phyloP scores from a whole-genome alignment of 2,113 vertebrate genomes.

The Carollia perspicillata region DNA sequence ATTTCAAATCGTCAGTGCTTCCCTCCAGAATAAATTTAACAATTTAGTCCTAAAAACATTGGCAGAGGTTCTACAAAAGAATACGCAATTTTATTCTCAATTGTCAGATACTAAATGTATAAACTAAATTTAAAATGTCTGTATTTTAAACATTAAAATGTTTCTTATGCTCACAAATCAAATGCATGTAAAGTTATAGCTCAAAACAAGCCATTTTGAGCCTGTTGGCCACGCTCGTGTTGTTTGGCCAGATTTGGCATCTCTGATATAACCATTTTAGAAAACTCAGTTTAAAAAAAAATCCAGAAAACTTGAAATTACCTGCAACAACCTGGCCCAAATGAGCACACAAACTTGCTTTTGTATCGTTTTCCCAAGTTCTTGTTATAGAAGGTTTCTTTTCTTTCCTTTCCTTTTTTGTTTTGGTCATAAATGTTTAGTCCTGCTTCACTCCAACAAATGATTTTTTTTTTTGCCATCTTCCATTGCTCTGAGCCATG shows the following conservation, averaged over 20 bases:
- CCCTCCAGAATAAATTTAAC: constrained; percentile 80
- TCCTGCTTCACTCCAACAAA: not conserved
- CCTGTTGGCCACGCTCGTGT: constrained; percentile 23
- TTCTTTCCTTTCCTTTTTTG: not conserved
- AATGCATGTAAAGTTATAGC: constrained; percentile 62
- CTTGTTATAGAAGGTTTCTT: not conserved
- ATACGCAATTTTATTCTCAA: constrained; percentile 79
- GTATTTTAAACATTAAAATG: constrained; percentile 72
- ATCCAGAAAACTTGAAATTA: constrained; percentile 38
- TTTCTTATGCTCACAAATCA: constrained; percentile 74
- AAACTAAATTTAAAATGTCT: constrained; percentile 57
- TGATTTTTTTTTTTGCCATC: not conserved
- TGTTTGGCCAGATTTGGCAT: constrained; percentile 48
- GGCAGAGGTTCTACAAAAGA: constrained; percentile 76
- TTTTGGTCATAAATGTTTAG: not conserved
- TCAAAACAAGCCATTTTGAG: constrained; percentile 66
- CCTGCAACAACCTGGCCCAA: not conserved
- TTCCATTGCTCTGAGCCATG: not conserved
- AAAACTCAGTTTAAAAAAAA: constrained; percentile 22
- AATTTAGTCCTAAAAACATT: constrained; percentile 80
- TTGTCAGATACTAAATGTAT: constrained; percentile 75
- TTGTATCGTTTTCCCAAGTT: not conserved
- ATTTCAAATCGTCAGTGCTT: constrained; percentile 78
- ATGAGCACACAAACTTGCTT: not conserved
- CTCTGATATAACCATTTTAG: constrained; percentile 4